Evolutionary conservation across 1,140 invertebrate genomes (phyloP), one percentile per base, ranked within the genome.

Genomic region (Drosophila mayri): DNA sequence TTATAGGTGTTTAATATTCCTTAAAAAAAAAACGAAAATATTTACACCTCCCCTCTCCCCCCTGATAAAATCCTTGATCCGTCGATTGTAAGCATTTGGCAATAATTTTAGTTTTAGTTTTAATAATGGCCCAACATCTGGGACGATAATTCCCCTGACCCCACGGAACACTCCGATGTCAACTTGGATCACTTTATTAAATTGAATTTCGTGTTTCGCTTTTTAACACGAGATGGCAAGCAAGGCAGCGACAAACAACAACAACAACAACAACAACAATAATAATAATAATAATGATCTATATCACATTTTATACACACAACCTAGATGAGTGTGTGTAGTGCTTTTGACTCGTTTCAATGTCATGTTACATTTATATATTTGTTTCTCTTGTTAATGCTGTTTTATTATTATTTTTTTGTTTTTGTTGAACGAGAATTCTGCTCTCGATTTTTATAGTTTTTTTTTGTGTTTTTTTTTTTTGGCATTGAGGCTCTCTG

Each of bases 311-410:
- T 61, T 66, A 50, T 74, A 64, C 43, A 57, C 38, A 68, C 61
- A 35, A 22, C 25, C 32, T 18, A 20, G 38, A 18, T 63, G 11
- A 0, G 25, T 38, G 50, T n/a, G 18, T 70, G 47, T 75, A 75
- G 57, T 68, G 67, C 74, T 74, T 85, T 85, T 88, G 80, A 88
- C 76, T 88, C 76, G 68, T 84, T 87, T 87, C 83, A 87, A 87
- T 87, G 83, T 84, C 84, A 87, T 80, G 83, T 83, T 88, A 87
- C 83, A 87, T 77, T 88, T 83, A 54, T 79, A 60, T 70, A 65
- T 70, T 76, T 76, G 55, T 47, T 76, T 54, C 47, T 62, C 54
- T 72, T 59, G 44, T 72, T 72, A 66, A 52, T 65, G 52, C 55
- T 41, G 35, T 47, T 41, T 12, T 47, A 25, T 22, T 44, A 10